Base-by-base conservation (phyloP, 2,888 invertebrate genomes). In the Synergus laeviventris region DNA sequence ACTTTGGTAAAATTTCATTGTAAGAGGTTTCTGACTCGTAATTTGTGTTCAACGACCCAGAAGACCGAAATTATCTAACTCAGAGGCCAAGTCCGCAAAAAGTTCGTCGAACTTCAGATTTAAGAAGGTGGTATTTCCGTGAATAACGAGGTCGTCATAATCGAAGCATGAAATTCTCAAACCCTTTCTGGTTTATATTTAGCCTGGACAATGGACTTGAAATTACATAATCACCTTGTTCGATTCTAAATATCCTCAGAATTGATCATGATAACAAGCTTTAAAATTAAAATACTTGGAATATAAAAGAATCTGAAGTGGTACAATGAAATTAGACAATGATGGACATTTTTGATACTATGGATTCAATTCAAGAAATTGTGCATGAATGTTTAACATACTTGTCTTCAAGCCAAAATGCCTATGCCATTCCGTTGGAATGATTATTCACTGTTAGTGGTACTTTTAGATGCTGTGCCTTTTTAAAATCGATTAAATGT, bases 131-230 rank as follows among this genome's bases (percentile, higher is more conserved):
- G 81, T 83, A 81, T 84, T 86, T 82, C 84, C 83, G 84, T 83
- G 84, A 86, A 86, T 85, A 84, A 84, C 86, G 86, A 87, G 86
- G 87, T 84, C 85, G 82, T 79, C 77, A 74, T 77, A 78, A 76
- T 77, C 77, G 76, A 76, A 82, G 82, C 83, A 80, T 81, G 78
- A 83, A 83, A 81, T 79, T 77, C 78, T 75, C 82, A 75, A 76
- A 81, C 76, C 64, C 39, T 73, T 76, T 61, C 70, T 38, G 54
- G 61, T 24, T 36, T 60, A 66, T 31, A 73, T 76, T 70, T 70
- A 66, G 73, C 77, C 76, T 81, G 78, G 76, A 79, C 78, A 79
- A 81, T 82, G 77, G 78, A 79, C 80, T 77, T 79, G 76, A 75
- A 31, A 77, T 81, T 78, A 81, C 73, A 62, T 74, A 79, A 76